These are phyloP conservation scores for Saccostrea cuccullata DNA, from an alignment of 1,140 invertebrate species.

Conservation along the genomic window DNA sequence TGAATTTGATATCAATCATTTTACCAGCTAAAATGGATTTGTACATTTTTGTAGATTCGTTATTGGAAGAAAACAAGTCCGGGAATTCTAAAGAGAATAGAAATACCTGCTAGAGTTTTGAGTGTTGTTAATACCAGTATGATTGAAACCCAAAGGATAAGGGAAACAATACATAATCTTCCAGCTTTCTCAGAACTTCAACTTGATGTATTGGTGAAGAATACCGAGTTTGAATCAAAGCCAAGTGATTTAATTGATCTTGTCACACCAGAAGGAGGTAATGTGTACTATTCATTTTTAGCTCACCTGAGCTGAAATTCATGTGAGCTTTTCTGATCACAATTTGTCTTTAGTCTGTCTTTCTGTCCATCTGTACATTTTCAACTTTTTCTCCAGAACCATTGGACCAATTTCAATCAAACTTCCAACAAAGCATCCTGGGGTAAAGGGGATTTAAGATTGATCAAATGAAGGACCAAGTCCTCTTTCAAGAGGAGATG, in stretches of 20 bases:
- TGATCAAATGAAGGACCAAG: too few species aligned
- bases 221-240: slow-evolving; percentile 93
- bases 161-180: slow-evolving; percentile 58
- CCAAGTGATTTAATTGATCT: slow-evolving; percentile 90
- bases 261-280: slow-evolving; percentile 92
- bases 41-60: slow-evolving; percentile 83
- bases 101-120: not conserved
- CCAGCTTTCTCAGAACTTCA: slow-evolving; percentile 89
- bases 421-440: too few species aligned
- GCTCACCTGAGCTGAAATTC: not conserved
- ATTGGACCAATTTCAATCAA: too few species aligned
- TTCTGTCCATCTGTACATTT: too few species aligned
- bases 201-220: slow-evolving; percentile 93
- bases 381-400: too few species aligned
- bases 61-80: slow-evolving; percentile 89
- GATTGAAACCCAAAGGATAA: slow-evolving; percentile 45
- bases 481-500: too few species aligned
- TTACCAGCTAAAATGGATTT: too few species aligned
- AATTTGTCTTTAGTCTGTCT: not conserved
- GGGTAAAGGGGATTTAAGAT: too few species aligned
- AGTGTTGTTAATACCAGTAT: slow-evolving; percentile 4
- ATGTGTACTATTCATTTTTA: slow-evolving; percentile 49
- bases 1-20: too few species aligned
- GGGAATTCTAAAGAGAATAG: slow-evolving; percentile 47
- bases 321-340: not conserved